Evolutionary conservation across 2,797 vertebrate genomes (phyloP).

Genomic region (Lithobates pipiens): DNA sequence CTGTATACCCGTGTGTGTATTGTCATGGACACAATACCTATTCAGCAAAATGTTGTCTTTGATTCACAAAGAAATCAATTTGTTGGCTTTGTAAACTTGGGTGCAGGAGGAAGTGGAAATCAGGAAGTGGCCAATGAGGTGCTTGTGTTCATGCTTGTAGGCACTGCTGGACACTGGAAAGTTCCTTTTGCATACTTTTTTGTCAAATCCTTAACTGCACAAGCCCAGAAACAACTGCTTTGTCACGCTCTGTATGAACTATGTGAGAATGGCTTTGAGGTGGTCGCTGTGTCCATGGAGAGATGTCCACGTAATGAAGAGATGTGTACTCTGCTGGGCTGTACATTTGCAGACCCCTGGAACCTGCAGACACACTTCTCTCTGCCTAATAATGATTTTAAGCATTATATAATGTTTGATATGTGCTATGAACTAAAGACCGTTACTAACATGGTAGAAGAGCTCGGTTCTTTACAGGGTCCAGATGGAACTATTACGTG

Average conservation of each 20-base stretch:
- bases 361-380: slow-evolving; percentile 45
- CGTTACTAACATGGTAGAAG: slow-evolving; percentile 16
- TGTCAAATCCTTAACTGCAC: slow-evolving; percentile 38
- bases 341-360: slow-evolving; percentile 34
- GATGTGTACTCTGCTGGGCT: slow-evolving; percentile 53
- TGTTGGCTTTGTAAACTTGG: slow-evolving; percentile 55
- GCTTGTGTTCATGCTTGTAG: slow-evolving; percentile 43
- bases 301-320: slow-evolving; percentile 40
- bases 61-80: slow-evolving; percentile 36
- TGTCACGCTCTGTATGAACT: slow-evolving; percentile 47
- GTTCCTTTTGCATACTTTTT: slow-evolving; percentile 52
- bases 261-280: slow-evolving; percentile 41
- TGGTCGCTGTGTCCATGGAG: slow-evolving; percentile 38
- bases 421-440: slow-evolving; percentile 18
- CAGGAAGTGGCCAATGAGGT: slow-evolving; percentile 51
- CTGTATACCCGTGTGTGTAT: slow-evolving; percentile 39
- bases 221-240: slow-evolving; percentile 53
- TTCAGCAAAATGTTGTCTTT: slow-evolving; percentile 37
- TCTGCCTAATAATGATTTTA: slow-evolving; percentile 36
- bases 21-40: slow-evolving; percentile 25
- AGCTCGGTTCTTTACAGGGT: slow-evolving; percentile 29
- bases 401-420: slow-evolving; percentile 53
- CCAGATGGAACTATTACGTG: slow-evolving; percentile 42
- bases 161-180: slow-evolving; percentile 34
- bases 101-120: slow-evolving; percentile 28